Base-by-base conservation (phyloP, 2,113 vertebrate species). In the Nipponia nippon region DNA sequence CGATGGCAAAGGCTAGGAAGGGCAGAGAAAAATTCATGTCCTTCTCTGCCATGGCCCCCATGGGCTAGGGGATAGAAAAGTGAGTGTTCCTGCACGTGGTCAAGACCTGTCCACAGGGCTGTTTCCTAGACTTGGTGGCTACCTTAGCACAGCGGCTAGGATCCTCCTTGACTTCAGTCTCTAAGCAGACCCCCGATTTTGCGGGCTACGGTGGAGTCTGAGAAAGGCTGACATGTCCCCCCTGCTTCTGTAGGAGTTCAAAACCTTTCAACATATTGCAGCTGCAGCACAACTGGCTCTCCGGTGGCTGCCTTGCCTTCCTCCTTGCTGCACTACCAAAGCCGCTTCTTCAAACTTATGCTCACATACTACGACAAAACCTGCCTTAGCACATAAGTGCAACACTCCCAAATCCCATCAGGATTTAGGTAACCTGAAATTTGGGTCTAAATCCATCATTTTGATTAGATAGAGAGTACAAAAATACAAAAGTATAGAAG, bases 371-470 rank as follows among this genome's bases (percentile, higher is more conserved):
- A 53, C 16, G 46, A 69, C 38, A 77, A 72, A 72, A 83, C 16
- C 26, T 85, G 23, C 11, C 40, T 47, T 21, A 46, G 40, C 8
- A 71, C 0, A 0, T 20, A 49, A 49, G 7, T 23, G 21, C 23
- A 72, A 59, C 10, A 13, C 15, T 15, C 71, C 32, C 21, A 70
- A 70, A 73, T 38, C 25, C 32, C 70, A 40, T 26, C 26, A 66
- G 30, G 17, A 89, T 42, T 81, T 66, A 53, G 30, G 25, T 46
- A 44, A 81, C 16, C 40, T 55, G 34, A 87, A 94, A 87, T 81
- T 32, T 79, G n/a, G 38, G 32, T 50, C 29, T 62, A 77, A 69
- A 62, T 50, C 13, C 13, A 52, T 75, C 0, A 66, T 81, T 78
- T 89, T 62, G 17, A 87, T 71, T 59, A 82, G 47, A 38, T 2